phyloP scores from a whole-genome alignment of 2,888 invertebrate genomes.

The Lepetodrilus schrolli region DNA sequence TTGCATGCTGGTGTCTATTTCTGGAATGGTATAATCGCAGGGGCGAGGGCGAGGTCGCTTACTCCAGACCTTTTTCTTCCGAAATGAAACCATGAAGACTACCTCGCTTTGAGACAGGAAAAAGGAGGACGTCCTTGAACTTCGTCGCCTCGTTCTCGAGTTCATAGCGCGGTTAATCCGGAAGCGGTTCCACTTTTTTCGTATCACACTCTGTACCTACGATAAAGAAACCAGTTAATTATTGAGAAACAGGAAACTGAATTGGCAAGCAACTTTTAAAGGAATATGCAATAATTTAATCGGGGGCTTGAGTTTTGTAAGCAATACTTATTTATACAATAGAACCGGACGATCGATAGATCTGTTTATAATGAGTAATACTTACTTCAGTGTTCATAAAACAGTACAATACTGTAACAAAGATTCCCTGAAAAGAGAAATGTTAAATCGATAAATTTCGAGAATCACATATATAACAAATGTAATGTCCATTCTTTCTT shows the following conservation, averaged over 20 bases:
- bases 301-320: no score
- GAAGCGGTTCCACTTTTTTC: conserved; percentile 69
- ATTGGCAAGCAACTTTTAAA: no score
- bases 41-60: conserved; percentile 31
- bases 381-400: conserved; percentile 72
- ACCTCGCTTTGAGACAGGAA: conserved; percentile 67
- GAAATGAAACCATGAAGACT: conserved; percentile 39
- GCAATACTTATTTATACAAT: no score
- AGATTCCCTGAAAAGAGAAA: conserved; percentile 65
- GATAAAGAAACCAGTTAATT: conserved; percentile 18
- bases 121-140: conserved; percentile 66
- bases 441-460: neutral
- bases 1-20: conserved; percentile 20
- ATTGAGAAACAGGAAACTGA: no score
- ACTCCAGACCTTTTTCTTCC: conserved; percentile 32
- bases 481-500: no score
- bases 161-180: conserved; percentile 57
- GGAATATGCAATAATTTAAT: neutral
- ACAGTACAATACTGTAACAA: conserved; percentile 71
- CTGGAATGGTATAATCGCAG: conserved; percentile 29
- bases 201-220: conserved; percentile 67
- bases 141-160: conserved; percentile 56
- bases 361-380: no score
- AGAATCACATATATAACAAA: no score
- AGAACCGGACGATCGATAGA: no score